phyloP scores from a whole-genome alignment of 2,888 invertebrate genomes.

The Drosophila anceps region DNA sequence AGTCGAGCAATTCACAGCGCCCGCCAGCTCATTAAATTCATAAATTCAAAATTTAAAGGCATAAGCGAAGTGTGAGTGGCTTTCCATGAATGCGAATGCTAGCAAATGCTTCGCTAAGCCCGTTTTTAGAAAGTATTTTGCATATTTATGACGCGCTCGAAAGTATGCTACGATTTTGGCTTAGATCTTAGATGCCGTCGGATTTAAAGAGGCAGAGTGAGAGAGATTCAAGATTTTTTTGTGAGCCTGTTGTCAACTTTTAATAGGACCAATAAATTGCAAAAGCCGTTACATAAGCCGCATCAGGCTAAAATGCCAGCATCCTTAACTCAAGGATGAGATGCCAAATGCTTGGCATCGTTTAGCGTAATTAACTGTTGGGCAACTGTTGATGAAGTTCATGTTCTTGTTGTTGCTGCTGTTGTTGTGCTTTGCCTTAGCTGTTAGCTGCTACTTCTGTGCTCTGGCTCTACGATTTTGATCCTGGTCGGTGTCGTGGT shows the following conservation, averaged over 20 bases:
- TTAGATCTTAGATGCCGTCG: slow-evolving; percentile 13
- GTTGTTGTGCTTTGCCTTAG: slow-evolving; percentile 29
- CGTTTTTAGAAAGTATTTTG: slow-evolving; percentile 42
- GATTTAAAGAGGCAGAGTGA: not conserved
- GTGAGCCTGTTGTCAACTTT: slow-evolving; percentile 47
- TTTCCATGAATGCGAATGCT: slow-evolving; percentile 20
- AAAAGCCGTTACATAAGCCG: slow-evolving; percentile 45
- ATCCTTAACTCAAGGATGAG: slow-evolving; percentile 39
- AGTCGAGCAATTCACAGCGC: not conserved
- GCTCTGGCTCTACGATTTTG: not conserved
- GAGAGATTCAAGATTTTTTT: slow-evolving; percentile 18
- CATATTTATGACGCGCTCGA: slow-evolving; percentile 61
- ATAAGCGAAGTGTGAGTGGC: slow-evolving; percentile 29
- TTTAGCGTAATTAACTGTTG: slow-evolving; percentile 73
- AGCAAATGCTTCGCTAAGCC: slow-evolving; percentile 28
- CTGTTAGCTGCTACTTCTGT: not conserved
- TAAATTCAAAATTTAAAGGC: slow-evolving; percentile 34
- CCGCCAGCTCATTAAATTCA: slow-evolving; percentile 18
- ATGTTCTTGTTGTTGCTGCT: slow-evolving; percentile 13
- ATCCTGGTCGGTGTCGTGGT: slow-evolving; percentile 8
- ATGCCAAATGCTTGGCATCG: slow-evolving; percentile 53
- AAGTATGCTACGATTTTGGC: slow-evolving; percentile 63
- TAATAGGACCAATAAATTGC: slow-evolving; percentile 66
- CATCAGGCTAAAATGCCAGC: slow-evolving; percentile 20
- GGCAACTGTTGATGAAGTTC: slow-evolving; percentile 68